Evolutionary conservation across 2,113 vertebrate species (phyloP).

Genomic region (Apodemus speciosus): DNA sequence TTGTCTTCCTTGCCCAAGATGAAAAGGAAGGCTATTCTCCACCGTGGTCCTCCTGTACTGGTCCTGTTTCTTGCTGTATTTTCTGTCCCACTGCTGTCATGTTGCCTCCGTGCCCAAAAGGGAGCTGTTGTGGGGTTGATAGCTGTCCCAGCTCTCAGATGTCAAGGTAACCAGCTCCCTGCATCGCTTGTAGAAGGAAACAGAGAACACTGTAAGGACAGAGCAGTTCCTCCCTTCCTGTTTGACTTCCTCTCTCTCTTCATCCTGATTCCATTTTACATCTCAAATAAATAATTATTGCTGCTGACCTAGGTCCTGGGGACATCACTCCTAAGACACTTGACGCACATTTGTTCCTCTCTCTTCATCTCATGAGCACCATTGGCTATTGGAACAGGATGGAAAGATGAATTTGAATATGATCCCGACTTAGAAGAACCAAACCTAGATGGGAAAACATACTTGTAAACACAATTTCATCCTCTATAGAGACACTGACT

Average conservation of each 20-base stretch:
- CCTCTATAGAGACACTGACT: fast-evolving
- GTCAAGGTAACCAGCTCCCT: fast-evolving
- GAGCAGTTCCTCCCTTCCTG: not conserved
- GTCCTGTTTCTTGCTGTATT: no score
- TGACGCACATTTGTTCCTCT: not conserved
- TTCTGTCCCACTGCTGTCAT: fast-evolving
- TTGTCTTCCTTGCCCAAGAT: fast-evolving
- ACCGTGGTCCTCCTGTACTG: fast-evolving
- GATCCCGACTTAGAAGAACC: not conserved
- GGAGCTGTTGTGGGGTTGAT: not conserved
- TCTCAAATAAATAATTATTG: not conserved
- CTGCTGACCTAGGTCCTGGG: fast-evolving
- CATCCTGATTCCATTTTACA: not conserved
- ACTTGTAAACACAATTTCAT: fast-evolving
- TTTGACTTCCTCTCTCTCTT: not conserved
- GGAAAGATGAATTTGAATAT: not conserved
- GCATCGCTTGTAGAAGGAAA: no score
- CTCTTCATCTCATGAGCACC: not conserved
- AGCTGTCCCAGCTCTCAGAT: no score
- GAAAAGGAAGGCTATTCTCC: no score
- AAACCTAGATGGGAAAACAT: not conserved
- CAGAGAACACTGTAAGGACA: no score
- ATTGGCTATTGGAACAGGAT: not conserved
- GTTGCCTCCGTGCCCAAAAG: fast-evolving
- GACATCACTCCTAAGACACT: fast-evolving